Percentiles rank a stretch among this genome's conserved stretches.
Conservation (phyloP, 2,888 invertebrate species). For the Drosophila flavopinicola region DNA sequence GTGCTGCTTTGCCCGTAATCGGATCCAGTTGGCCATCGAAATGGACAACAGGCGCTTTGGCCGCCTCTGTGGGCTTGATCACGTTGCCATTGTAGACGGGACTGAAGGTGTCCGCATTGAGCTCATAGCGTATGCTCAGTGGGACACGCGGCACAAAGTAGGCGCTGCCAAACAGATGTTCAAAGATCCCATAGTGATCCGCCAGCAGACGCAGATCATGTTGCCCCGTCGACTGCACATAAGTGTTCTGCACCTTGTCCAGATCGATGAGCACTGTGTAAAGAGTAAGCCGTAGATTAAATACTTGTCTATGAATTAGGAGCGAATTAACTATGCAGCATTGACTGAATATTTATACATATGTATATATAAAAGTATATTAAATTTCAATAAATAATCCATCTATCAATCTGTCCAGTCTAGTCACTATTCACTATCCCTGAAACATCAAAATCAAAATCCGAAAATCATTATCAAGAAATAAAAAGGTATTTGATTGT, state of each 20-base stretch:
- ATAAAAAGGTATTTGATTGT: too few species aligned
- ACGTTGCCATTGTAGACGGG: slow-evolving; percentile 95
- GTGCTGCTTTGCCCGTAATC: slow-evolving; percentile 68
- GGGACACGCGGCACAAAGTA: slow-evolving; percentile 92
- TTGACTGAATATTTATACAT: too few species aligned
- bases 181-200: slow-evolving; percentile 94
- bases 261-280: slow-evolving; percentile 88
- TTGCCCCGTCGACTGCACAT: slow-evolving; percentile 88
- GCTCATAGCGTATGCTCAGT: slow-evolving; percentile 86
- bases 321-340: too few species aligned
- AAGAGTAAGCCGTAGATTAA: background rate
- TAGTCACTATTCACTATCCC: too few species aligned
- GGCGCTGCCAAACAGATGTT: slow-evolving; percentile 92
- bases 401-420: too few species aligned
- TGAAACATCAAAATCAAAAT: too few species aligned
- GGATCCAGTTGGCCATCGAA: slow-evolving; percentile 85
- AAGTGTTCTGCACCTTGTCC: slow-evolving; percentile 88
- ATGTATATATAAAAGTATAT: too few species aligned
- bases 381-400: too few species aligned
- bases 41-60: slow-evolving; percentile 87
- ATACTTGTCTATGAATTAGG: too few species aligned
- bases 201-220: slow-evolving; percentile 89
- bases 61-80: slow-evolving; percentile 91
- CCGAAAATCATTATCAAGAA: too few species aligned
- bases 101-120: slow-evolving; percentile 46